These are phyloP conservation scores for Ondatra zibethicus DNA, from an alignment of 2,113 vertebrate species.

Conservation along the genomic window DNA sequence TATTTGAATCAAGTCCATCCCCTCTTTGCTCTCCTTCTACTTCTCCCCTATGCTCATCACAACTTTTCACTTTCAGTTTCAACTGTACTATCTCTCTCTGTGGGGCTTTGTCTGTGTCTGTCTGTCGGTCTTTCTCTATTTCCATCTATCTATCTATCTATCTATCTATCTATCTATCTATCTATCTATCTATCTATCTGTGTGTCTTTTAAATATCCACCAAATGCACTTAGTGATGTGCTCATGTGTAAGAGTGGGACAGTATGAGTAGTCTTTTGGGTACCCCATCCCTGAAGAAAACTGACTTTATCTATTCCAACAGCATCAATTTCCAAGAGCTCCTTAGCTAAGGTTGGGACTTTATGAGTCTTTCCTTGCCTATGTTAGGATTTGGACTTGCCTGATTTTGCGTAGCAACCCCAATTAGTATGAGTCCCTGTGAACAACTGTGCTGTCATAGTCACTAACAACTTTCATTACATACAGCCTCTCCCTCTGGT, in stretches of 20 bases:
- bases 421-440: not conserved
- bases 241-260: not conserved
- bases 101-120: not conserved
- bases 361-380: not conserved
- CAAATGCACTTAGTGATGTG: not conserved
- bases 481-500: not conserved
- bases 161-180: not conserved
- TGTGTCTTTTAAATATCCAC: not conserved
- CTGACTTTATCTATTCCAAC: not conserved
- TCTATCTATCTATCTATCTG: too few species aligned
- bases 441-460: too few species aligned
- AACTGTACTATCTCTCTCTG: not conserved
- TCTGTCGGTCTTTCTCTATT: not conserved
- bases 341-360: not conserved
- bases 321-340: not conserved
- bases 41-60: not conserved
- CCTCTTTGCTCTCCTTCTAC: not conserved
- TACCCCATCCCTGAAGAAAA: not conserved
- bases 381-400: not conserved
- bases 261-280: not conserved
- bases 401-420: not conserved
- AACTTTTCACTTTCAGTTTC: not conserved
- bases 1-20: not conserved
- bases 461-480: too few species aligned
- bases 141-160: not conserved